Evolutionary conservation across 2,888 invertebrate genomes (phyloP), one percentile per base, ranked within the genome.

Genomic region (Agrotis clavis): DNA sequence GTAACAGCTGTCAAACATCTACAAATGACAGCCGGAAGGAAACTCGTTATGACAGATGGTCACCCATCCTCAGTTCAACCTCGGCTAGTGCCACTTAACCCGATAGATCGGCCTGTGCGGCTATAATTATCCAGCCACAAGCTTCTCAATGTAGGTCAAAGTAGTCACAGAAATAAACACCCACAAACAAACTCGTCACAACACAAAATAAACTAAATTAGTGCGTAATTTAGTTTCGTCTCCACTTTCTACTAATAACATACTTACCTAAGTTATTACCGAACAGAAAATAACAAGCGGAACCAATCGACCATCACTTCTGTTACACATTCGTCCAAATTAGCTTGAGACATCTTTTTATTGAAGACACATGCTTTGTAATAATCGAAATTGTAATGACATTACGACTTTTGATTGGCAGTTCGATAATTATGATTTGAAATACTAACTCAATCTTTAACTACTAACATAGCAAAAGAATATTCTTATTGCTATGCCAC

Each of bases 321-420:
- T 59, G 59, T 74, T 81, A 87, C 74, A 81, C 88, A 92, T 92
- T 86, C 82, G 88, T 93, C 91, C 89, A 89, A 91, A 91, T 92
- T 92, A 90, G 81, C 79, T 81, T 80, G 83, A 64, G 86, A 90
- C 87, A 83, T 90, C 88, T 90, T 89, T 89, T 92, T 90, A 74
- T 64, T 1, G 57, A 88, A 66, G 48, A 59, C 18, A 59, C 13
- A 50, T 48, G 5, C 16, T 50, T 67, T 21, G 64, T 65, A 30
- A 61, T 48, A 11, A 30, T 4, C 16, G 9, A 50, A 64, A 66
- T 61, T 62, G 41, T 35, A 74, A 13, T 30, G 62, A 78, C 57
- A 51, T 67, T 66, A 66, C 21, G 19, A 1, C 0, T n/a, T 51
- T 47, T 71, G 66, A 76, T 71, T 77, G 66, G 47, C 62, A 45